Evolutionary conservation across 1,140 invertebrate species (phyloP).

Genomic region (Cyclargus thomasi): DNA sequence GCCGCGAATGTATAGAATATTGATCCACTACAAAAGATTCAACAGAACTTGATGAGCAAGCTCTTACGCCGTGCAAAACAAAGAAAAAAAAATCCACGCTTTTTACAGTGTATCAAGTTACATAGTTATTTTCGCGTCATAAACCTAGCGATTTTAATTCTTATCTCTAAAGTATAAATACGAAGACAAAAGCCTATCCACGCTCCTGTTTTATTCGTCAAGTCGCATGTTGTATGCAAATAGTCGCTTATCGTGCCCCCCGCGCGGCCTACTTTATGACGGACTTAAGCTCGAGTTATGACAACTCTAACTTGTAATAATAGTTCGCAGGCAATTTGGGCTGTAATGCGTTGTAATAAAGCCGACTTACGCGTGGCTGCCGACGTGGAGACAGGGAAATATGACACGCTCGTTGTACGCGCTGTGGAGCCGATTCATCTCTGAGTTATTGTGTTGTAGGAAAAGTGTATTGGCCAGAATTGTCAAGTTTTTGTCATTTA

Average conservation of each 20-base stretch:
- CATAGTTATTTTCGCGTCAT: conserved; percentile 1
- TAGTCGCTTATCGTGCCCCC: conserved; percentile 44
- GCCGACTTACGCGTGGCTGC: not conserved
- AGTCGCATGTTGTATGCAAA: conserved; percentile 35
- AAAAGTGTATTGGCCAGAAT: conserved; percentile 30
- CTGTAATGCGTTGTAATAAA: conserved; percentile 12
- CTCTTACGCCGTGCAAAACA: no score
- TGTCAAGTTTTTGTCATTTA: conserved; percentile 24
- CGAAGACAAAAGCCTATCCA: conserved; percentile 25
- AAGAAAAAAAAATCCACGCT: no score
- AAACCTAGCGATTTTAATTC: conserved; percentile 4
- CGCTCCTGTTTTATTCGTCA: conserved; percentile 26
- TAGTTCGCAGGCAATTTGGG: conserved; percentile 2
- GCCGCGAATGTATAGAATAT: no score
- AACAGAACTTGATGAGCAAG: no score
- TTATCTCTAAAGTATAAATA: conserved; percentile 12
- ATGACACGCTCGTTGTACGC: conserved; percentile 33
- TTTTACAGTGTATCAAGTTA: not conserved
- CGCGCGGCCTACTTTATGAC: conserved; percentile 48
- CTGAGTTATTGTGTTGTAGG: conserved; percentile 41
- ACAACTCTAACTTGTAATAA: conserved; percentile 14
- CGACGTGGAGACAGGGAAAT: conserved; percentile 27
- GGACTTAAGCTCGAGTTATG: conserved; percentile 35
- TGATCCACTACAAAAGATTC: no score
- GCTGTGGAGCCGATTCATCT: conserved; percentile 42